A percentile compares a stretch with the other conserved stretches of the same genome.
Evolutionary conservation across 2,888 invertebrate species (phyloP).

Genomic region (Microplitis deprimator): DNA sequence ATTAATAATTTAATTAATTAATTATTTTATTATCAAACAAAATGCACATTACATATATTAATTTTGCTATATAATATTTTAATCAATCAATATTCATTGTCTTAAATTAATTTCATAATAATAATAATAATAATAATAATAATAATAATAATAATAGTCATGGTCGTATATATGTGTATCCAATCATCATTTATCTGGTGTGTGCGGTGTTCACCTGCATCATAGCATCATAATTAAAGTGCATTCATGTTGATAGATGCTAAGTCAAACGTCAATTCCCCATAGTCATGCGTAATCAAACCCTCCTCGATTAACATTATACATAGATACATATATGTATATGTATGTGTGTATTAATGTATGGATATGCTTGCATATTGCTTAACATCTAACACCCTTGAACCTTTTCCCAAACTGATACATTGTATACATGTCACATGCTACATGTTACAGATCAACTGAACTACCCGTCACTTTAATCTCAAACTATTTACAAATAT

Average conservation of each 20-base stretch:
- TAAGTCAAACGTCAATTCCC: slow-evolving; percentile 31
- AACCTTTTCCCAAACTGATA: background rate
- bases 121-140: background rate
- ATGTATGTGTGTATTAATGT: background rate
- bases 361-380: slow-evolving; percentile 27
- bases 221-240: slow-evolving; percentile 19
- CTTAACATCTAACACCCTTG: slow-evolving; percentile 21
- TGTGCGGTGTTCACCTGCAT: slow-evolving; percentile 10
- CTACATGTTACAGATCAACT: background rate
- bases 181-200: background rate
- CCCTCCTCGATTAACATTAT: slow-evolving; percentile 12
- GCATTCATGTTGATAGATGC: slow-evolving; percentile 26
- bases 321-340: background rate
- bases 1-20: background rate
- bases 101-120: background rate
- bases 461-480: background rate
- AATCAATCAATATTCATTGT: background rate
- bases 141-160: background rate
- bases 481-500: background rate
- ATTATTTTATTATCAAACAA: background rate
- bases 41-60: background rate
- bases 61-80: background rate
- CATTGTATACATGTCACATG: background rate
- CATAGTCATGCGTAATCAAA: slow-evolving; percentile 13
- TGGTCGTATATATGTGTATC: background rate